These are phyloP conservation scores for Eriocheir sinensis DNA, from an alignment of 1,140 invertebrate species.

Conservation along the genomic window DNA sequence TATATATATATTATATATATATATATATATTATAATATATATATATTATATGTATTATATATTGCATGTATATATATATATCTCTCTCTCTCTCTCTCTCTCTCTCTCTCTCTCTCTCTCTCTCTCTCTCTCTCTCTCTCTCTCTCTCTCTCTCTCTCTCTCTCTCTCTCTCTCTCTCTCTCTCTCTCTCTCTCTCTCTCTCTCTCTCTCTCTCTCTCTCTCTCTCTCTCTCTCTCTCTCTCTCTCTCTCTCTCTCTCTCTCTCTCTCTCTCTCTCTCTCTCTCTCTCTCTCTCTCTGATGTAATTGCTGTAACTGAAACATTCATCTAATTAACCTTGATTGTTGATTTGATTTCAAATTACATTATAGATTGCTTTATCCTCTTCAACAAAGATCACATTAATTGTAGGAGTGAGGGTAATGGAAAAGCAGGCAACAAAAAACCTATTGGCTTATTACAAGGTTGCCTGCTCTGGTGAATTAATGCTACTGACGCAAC, in stretches of 20 bases:
- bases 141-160: slow-evolving; percentile 34
- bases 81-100: slow-evolving; percentile 57
- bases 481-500: too few species aligned
- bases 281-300: slow-evolving; percentile 43
- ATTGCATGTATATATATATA: background rate
- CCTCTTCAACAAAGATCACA: too few species aligned
- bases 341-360: too few species aligned
- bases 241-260: slow-evolving; percentile 43
- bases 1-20: background rate
- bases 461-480: too few species aligned
- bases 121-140: slow-evolving; percentile 60
- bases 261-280: slow-evolving; percentile 43
- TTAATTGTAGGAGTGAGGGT: too few species aligned
- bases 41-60: background rate
- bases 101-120: slow-evolving; percentile 59
- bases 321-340: too few species aligned
- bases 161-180: slow-evolving; percentile 19
- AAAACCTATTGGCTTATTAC: too few species aligned
- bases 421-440: too few species aligned
- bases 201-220: slow-evolving; percentile 36
- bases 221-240: slow-evolving; percentile 16
- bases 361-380: too few species aligned
- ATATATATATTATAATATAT: background rate
- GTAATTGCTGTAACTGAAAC: too few species aligned
- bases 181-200: slow-evolving; percentile 34